These are phyloP conservation scores for Hydractinia echinata DNA, from an alignment of 30 jellyfish, hydroid and myxozoan species.

Conservation along the genomic window DNA sequence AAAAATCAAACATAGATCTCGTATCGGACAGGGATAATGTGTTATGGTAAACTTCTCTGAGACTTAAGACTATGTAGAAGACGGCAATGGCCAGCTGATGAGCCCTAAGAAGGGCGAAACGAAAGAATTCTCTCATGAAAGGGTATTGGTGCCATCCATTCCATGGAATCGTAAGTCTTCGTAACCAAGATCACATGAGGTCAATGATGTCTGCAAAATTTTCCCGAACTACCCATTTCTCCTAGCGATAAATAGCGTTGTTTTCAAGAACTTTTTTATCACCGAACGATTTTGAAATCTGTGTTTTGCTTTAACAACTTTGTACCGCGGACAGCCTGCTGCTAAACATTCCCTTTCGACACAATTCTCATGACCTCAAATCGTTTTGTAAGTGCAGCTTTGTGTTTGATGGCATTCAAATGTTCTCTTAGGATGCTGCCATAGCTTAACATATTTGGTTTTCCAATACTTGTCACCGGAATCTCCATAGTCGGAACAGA, in stretches of 20 bases:
- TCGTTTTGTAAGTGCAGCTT: conserved; percentile 8
- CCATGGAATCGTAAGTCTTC: conserved; percentile 26
- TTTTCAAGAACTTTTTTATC: conserved; percentile 15
- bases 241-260: conserved; percentile 18
- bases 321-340: conserved; percentile 12
- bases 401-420: not conserved
- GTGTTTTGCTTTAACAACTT: conserved; percentile 19
- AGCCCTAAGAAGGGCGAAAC: too few relatives aligned
- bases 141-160: conserved; percentile 37
- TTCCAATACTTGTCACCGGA: conserved; percentile 21
- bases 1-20: too few relatives aligned
- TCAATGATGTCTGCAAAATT: conserved; percentile 8
- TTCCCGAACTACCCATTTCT: conserved; percentile 17
- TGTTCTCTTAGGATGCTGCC: conserved; percentile 14
- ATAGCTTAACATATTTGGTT: not conserved
- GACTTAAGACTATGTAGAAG: too few relatives aligned
- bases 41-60: too few relatives aligned
- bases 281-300: conserved; percentile 14
- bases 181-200: conserved; percentile 18
- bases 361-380: not conserved
- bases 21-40: too few relatives aligned
- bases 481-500: conserved; percentile 25
- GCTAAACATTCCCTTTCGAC: conserved; percentile 16
- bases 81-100: too few relatives aligned
- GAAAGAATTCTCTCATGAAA: not conserved